phyloP scores from a whole-genome alignment of 2,888 invertebrate species.

The Amiota mariae region DNA sequence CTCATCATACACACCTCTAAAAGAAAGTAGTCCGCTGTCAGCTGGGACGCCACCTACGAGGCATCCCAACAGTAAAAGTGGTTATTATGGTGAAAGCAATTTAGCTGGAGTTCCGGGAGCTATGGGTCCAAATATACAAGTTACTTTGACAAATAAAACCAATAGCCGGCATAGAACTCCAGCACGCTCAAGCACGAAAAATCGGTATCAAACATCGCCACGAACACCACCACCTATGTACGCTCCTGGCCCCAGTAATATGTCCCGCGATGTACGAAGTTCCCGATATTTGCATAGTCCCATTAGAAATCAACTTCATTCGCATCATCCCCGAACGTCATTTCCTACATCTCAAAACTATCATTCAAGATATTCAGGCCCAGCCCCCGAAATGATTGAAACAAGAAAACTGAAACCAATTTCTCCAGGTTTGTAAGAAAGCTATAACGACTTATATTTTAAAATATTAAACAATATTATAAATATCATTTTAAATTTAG shows the following conservation, averaged over 20 bases:
- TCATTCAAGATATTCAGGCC: conserved; percentile 60
- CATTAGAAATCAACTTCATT: conserved; percentile 51
- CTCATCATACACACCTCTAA: conserved; percentile 58
- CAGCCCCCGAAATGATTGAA: conserved; percentile 49
- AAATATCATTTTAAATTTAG: conserved; percentile 41
- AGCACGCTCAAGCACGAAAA: conserved; percentile 52
- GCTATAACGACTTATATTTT: too few species aligned
- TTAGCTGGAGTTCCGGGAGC: conserved; percentile 48
- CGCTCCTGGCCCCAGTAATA: conserved; percentile 40
- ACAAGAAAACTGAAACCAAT: conserved; percentile 63
- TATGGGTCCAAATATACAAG: conserved; percentile 58
- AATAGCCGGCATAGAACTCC: conserved; percentile 63
- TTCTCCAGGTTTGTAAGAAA: conserved; percentile 65
- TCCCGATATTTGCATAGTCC: conserved; percentile 64
- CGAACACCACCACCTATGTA: conserved; percentile 72
- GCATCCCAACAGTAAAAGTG: conserved; percentile 66
- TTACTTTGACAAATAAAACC: conserved; percentile 67
- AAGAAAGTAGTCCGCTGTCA: conserved; percentile 70
- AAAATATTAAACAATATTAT: not conserved
- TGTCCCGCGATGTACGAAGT: conserved; percentile 55
- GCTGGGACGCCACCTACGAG: conserved; percentile 71
- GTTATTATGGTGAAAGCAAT: conserved; percentile 54
- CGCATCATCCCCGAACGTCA: conserved; percentile 56
- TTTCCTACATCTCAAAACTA: conserved; percentile 62
- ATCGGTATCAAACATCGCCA: conserved; percentile 68